phyloP scores from a whole-genome alignment of 2,113 vertebrate genomes.

The Notiomystis cincta region DNA sequence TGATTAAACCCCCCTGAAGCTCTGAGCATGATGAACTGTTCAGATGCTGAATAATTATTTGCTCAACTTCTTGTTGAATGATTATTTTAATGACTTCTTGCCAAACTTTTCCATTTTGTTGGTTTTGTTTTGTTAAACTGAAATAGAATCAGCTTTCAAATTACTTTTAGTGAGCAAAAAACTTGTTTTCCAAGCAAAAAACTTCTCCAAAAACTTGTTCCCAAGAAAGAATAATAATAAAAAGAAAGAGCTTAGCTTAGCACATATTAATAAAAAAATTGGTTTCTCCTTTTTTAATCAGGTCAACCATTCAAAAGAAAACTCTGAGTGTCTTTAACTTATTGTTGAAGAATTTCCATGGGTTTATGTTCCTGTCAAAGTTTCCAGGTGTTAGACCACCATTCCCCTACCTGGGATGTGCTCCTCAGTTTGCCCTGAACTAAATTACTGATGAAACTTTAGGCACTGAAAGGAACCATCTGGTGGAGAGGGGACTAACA shows the following conservation, averaged over 20 bases:
- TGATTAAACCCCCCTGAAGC: neutral
- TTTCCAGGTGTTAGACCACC: neutral
- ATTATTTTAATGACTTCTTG: neutral
- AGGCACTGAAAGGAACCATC: neutral
- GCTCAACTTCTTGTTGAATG: too few species aligned
- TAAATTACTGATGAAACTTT: neutral
- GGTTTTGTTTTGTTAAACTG: neutral
- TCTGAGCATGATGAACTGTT: neutral
- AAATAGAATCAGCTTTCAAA: neutral
- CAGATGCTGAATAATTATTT: neutral
- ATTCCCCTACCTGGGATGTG: neutral
- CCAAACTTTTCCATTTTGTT: neutral
- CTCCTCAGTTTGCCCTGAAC: neutral
- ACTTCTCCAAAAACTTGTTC: neutral
- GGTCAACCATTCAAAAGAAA: neutral
- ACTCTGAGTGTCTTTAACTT: neutral
- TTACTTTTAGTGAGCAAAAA: neutral
- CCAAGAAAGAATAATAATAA: neutral
- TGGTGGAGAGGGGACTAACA: slow-evolving; percentile 8
- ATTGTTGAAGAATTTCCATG: neutral
- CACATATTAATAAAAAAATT: neutral
- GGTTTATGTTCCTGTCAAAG: neutral
- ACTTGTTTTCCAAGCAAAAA: neutral
- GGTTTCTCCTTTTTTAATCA: neutral
- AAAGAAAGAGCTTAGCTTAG: neutral